Evolutionary conservation across 2,797 vertebrate genomes (phyloP).

Genomic region (Podargus strigoides): DNA sequence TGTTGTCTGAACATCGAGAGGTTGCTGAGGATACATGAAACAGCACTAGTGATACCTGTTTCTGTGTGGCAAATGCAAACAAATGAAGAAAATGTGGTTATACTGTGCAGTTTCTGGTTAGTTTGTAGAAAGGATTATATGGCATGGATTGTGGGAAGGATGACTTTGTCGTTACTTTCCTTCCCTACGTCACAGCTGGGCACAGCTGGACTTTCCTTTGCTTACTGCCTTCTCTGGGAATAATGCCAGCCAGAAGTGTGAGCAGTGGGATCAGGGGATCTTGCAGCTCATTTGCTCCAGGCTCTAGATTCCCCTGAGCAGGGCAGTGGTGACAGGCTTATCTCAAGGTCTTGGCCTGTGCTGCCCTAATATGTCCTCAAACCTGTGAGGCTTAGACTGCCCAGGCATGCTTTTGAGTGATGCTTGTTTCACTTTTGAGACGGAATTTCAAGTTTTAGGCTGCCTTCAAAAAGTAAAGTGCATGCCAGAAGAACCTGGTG

Average conservation of each 20-base stretch:
- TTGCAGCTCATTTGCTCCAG: not conserved
- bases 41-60: not conserved
- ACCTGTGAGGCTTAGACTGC: not conserved
- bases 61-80: not conserved
- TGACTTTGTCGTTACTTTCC: not conserved
- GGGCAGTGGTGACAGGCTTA: not conserved
- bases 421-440: not conserved
- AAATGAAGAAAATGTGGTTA: not conserved
- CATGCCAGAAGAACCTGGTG: not conserved
- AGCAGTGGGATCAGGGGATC: not conserved
- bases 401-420: not conserved
- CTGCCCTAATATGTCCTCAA: not conserved
- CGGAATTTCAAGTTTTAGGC: not conserved
- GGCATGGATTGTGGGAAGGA: not conserved
- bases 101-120: not conserved
- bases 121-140: not conserved
- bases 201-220: not conserved
- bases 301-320: accelerated
- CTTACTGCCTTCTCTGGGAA: not conserved
- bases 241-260: not conserved
- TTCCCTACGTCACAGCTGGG: not conserved
- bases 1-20: accelerated
- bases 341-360: not conserved
- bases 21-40: not conserved
- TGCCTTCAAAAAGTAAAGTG: accelerated